Base-by-base conservation (phyloP, 2,113 vertebrate genomes). In the Chitala chitala region DNA sequence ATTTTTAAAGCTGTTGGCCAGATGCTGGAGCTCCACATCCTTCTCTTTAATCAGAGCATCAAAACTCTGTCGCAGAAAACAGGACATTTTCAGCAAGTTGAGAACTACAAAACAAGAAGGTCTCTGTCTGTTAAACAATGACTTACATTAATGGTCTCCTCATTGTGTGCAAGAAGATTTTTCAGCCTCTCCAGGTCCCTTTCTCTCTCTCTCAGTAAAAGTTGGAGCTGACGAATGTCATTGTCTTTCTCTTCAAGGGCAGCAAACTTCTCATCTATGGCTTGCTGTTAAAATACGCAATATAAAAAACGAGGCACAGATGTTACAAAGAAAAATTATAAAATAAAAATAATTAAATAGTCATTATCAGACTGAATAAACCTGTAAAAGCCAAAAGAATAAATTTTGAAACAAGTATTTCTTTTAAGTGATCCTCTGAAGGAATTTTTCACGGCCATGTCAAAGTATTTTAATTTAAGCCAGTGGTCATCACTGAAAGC, bases 11-110 rank as follows among this genome's bases (percentile, higher is more conserved):
- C 91, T 91, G 72, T 89, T 91, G 73, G 86, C 80, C 69, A 92
- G 89, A 75, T 93, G 92, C 78, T 92, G 87, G 77, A 94, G 81
- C 82, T 93, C 93, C 24, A 82, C 80, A 55, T 94, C 94, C 76
- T 95, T 93, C 83, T 92, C 95, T 81, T 85, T 93, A 76, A 94
- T 82, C 24, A 89, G 64, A 59, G 80, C 81, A 72, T 94, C 88
- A 42, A 93, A 90, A 79, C 86, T 93, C 95, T 96, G 83, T 0
- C 12, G 55, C 5, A 17, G 50, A 44, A n/a, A 20, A 59, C 24
- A 48, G 6, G 9, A 26, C 8, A 15, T 12, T 36, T 38, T 38
- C 46, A 75, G 3, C 63, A 71, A 59, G n/a, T n/a, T 10, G 24
- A 50, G 3, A 48, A 3, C 15, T 5, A 13, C 24, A 26, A 29